phyloP scores from a whole-genome alignment of 2,797 vertebrate species.

The Huso huso region DNA sequence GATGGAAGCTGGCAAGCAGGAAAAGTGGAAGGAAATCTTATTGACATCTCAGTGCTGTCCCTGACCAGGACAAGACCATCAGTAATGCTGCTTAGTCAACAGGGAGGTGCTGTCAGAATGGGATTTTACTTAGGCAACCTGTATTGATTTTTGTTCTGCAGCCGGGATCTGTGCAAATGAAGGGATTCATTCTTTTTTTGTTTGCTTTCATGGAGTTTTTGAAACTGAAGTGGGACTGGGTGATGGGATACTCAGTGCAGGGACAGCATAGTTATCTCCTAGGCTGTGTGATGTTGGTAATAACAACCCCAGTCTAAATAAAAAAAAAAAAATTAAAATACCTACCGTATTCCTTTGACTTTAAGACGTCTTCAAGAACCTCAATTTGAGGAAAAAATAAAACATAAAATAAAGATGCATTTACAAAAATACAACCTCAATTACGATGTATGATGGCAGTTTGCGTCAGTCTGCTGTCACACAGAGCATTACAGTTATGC shows the following conservation, averaged over 20 bases:
- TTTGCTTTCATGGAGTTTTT: conserved; percentile 14
- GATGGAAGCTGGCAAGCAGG: conserved; percentile 59
- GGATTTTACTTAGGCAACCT: conserved; percentile 56
- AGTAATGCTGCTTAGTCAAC: conserved; percentile 43
- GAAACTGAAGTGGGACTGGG: conserved; percentile 10
- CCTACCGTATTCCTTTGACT: too few species aligned
- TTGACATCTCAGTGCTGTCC: conserved; percentile 54
- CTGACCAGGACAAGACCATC: conserved; percentile 49
- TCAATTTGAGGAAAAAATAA: too few species aligned
- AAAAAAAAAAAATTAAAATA: too few species aligned
- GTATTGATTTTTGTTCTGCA: conserved; percentile 50
- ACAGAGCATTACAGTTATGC: too few species aligned
- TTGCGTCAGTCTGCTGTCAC: too few species aligned
- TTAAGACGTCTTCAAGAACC: too few species aligned
- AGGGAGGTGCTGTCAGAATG: conserved; percentile 44
- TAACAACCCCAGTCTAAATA: too few species aligned
- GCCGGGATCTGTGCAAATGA: conserved; percentile 25
- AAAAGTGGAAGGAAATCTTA: conserved; percentile 70
- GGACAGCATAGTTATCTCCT: not conserved
- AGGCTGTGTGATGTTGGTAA: too few species aligned
- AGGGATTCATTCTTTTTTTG: conserved; percentile 15
- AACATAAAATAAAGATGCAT: too few species aligned
- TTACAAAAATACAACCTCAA: too few species aligned
- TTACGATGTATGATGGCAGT: too few species aligned
- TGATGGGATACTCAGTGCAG: not conserved